phyloP scores from a whole-genome alignment of 2,797 vertebrate genomes.

The Graptemys geographica region DNA sequence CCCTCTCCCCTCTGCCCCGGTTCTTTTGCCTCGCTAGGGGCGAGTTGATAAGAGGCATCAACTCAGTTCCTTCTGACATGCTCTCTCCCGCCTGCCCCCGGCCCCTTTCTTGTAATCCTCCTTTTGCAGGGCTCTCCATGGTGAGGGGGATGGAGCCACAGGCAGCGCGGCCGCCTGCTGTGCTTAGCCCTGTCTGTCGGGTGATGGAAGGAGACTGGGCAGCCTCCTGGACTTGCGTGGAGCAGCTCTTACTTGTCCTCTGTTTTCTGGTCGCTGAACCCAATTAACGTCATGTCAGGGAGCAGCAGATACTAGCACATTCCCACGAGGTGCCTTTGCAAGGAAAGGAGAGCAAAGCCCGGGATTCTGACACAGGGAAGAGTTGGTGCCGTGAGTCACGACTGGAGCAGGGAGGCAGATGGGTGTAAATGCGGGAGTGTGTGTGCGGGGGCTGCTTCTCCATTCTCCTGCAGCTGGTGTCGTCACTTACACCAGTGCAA shows the following conservation, averaged over 20 bases:
- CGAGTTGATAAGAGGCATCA: background rate
- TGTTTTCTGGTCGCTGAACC: background rate
- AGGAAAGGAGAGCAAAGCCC: background rate
- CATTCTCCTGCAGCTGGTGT: background rate
- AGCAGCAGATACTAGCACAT: background rate
- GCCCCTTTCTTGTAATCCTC: background rate
- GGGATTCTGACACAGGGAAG: background rate
- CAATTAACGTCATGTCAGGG: background rate
- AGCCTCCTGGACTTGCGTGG: background rate
- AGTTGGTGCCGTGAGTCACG: background rate
- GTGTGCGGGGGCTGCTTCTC: background rate
- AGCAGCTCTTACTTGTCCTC: background rate
- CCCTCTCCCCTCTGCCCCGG: too few relatives aligned
- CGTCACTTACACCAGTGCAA: background rate
- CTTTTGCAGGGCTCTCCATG: too few relatives aligned
- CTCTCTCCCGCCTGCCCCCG: background rate
- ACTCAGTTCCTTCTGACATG: background rate
- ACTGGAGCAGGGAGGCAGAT: background rate
- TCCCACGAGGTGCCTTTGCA: background rate
- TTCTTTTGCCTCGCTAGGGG: background rate
- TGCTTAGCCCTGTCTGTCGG: background rate
- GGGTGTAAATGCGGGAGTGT: background rate
- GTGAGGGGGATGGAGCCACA: too few relatives aligned
- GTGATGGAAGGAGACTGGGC: background rate
- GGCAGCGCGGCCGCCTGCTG: background rate